Percentiles rank a stretch among this genome's conserved stretches.
Conservation (phyloP, 2,888 invertebrate species). For the Opisthograptis luteolata region DNA sequence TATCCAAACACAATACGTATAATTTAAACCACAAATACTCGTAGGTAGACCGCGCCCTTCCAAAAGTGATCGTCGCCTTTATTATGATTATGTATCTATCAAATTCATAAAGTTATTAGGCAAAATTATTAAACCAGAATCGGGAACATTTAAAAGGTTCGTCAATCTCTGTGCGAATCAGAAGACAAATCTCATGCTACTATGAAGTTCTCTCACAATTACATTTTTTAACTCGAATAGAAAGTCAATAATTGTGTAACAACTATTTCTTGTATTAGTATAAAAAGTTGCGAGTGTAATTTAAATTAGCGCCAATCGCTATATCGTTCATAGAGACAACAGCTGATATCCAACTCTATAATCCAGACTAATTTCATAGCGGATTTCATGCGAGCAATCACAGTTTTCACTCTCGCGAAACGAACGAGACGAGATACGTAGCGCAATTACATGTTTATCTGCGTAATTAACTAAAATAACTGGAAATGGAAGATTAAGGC, state of each 20-base stretch:
- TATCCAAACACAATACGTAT: neutral
- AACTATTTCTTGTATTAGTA: constrained; percentile 22
- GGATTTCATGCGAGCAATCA: constrained; percentile 50
- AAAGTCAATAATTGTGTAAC: constrained; percentile 13
- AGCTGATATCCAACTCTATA: constrained; percentile 48
- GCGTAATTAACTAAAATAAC: constrained; percentile 51
- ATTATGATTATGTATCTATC: neutral
- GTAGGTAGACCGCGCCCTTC: neutral
- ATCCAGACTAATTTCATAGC: constrained; percentile 54
- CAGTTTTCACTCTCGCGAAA: constrained; percentile 55
- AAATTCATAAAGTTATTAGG: neutral
- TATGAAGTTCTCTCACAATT: too few species aligned
- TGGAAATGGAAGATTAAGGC: constrained; percentile 43
- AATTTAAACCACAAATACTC: neutral
- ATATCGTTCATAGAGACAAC: constrained; percentile 33
- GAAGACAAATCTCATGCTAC: too few species aligned
- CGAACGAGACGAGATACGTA: constrained; percentile 44
- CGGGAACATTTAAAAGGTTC: too few species aligned
- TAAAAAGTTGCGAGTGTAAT: constrained; percentile 38
- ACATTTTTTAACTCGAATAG: too few species aligned
- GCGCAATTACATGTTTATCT: constrained; percentile 49
- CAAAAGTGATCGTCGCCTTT: neutral
- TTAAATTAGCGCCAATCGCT: constrained; percentile 30
- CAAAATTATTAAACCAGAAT: neutral
- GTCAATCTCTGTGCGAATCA: too few species aligned